Percentiles rank a stretch among this genome's conserved stretches.
phyloP scores from a whole-genome alignment of 2,888 invertebrate genomes.

The Vesta saturnalis region DNA sequence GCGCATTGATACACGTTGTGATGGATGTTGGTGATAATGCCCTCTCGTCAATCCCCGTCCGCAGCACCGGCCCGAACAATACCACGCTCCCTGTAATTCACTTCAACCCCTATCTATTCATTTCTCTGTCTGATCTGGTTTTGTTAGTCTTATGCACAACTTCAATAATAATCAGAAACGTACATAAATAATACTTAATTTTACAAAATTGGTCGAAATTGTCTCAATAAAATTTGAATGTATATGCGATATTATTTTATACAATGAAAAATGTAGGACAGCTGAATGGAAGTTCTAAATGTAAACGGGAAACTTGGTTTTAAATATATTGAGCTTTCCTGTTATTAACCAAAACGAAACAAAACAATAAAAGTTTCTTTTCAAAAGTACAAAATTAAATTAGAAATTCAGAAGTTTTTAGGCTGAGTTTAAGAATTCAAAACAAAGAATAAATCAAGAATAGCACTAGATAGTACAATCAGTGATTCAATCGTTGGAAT shows the following conservation, averaged over 20 bases:
- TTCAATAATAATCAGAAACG: conserved; percentile 49
- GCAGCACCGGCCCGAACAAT: conserved; percentile 67
- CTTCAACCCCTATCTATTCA: conserved; percentile 62
- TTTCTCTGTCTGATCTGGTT: conserved; percentile 51
- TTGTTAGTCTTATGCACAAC: conserved; percentile 52
- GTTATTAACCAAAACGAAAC: conserved; percentile 25
- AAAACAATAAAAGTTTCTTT: conserved; percentile 16
- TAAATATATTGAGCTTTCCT: conserved; percentile 19
- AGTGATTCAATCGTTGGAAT: conserved; percentile 62
- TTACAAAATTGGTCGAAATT: background rate
- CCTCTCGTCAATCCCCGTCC: conserved; percentile 66
- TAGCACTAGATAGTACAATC: conserved; percentile 54
- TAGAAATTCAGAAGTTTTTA: conserved; percentile 14
- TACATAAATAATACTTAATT: conserved; percentile 27
- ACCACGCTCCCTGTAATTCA: conserved; percentile 62
- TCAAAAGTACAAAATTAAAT: conserved; percentile 16
- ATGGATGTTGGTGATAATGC: conserved; percentile 66
- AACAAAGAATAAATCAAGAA: conserved; percentile 52
- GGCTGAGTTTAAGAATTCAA: conserved; percentile 41
- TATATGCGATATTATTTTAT: too few relatives aligned
- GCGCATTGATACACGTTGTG: conserved; percentile 64
- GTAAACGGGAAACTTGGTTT: background rate
- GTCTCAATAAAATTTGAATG: background rate
- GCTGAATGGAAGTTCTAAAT: background rate
- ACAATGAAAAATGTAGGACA: too few relatives aligned